Evolutionary conservation across 2,888 invertebrate species (phyloP).

Genomic region (Dryadula phaetusa): DNA sequence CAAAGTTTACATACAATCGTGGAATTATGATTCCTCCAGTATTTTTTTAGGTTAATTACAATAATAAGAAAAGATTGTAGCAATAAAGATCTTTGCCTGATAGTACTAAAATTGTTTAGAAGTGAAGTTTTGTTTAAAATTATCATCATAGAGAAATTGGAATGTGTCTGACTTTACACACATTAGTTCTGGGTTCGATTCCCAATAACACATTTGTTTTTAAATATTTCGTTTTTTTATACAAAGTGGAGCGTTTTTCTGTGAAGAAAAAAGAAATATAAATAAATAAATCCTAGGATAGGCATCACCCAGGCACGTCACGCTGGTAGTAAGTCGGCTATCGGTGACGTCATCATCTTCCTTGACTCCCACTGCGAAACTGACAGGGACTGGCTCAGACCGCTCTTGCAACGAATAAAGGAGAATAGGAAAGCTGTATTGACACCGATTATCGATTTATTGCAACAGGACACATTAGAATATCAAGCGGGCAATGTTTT

Average conservation of each 20-base stretch:
- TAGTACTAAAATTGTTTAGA: not conserved
- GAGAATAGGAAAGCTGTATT: constrained; percentile 89
- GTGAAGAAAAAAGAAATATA: constrained; percentile 2
- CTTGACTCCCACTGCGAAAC: constrained; percentile 96
- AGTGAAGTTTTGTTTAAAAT: too few relatives aligned
- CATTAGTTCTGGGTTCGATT: not conserved
- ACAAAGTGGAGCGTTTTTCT: too few relatives aligned
- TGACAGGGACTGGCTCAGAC: constrained; percentile 91
- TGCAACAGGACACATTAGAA: constrained; percentile 87
- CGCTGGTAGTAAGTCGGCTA: constrained; percentile 89
- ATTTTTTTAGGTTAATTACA: constrained; percentile 1
- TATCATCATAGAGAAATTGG: not conserved
- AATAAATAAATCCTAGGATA: constrained; percentile 86
- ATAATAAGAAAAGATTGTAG: not conserved
- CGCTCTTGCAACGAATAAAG: constrained; percentile 92
- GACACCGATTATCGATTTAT: constrained; percentile 97
- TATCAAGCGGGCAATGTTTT: constrained; percentile 53
- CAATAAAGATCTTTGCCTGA: not conserved
- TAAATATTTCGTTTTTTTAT: too few relatives aligned
- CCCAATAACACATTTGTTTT: too few relatives aligned
- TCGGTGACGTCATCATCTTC: constrained; percentile 91
- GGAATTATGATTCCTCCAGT: not conserved
- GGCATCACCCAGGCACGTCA: constrained; percentile 93
- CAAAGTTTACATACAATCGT: too few relatives aligned
- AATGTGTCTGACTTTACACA: not conserved